Percentiles rank a stretch among this genome's conserved stretches.
Conservation (phyloP, 2,888 invertebrate genomes). For the Meteorus colon region DNA sequence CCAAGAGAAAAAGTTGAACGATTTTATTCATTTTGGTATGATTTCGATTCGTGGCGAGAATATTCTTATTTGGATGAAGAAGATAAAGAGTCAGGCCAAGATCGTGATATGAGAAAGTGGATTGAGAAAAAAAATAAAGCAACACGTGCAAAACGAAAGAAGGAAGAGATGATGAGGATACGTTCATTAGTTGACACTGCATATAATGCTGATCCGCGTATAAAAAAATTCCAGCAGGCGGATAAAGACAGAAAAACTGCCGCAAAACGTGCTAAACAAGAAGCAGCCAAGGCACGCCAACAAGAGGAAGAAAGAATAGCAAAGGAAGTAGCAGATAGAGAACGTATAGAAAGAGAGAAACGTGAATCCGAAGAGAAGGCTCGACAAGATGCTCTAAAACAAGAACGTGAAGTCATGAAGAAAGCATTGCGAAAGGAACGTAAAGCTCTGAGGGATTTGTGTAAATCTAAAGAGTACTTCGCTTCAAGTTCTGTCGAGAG, state of each 20-base stretch:
- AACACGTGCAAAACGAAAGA: constrained; percentile 93
- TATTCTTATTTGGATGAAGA: constrained; percentile 99
- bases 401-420: constrained; percentile 89
- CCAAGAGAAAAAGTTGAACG: constrained; percentile 89
- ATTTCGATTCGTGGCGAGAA: constrained; percentile 99
- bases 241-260: constrained; percentile 93
- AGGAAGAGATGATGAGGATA: constrained; percentile 96
- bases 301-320: constrained; percentile 88
- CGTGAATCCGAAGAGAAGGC: constrained; percentile 89
- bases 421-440: constrained; percentile 91
- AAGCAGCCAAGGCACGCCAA: constrained; percentile 86
- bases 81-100: constrained; percentile 98
- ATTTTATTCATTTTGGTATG: constrained; percentile 99
- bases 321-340: constrained; percentile 79
- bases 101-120: constrained; percentile 96
- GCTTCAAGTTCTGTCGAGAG: constrained; percentile 80
- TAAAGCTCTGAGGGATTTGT: constrained; percentile 85
- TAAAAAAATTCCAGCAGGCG: constrained; percentile 92
- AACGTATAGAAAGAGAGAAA: constrained; percentile 81
- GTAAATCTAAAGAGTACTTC: constrained; percentile 89
- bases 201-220: constrained; percentile 94
- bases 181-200: constrained; percentile 94
- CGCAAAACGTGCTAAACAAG: constrained; percentile 89
- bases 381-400: constrained; percentile 85
- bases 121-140: constrained; percentile 99